These are phyloP conservation scores for Chlamydotis undulata DNA, from an alignment of 2,113 vertebrate genomes.

Conservation along the genomic window DNA sequence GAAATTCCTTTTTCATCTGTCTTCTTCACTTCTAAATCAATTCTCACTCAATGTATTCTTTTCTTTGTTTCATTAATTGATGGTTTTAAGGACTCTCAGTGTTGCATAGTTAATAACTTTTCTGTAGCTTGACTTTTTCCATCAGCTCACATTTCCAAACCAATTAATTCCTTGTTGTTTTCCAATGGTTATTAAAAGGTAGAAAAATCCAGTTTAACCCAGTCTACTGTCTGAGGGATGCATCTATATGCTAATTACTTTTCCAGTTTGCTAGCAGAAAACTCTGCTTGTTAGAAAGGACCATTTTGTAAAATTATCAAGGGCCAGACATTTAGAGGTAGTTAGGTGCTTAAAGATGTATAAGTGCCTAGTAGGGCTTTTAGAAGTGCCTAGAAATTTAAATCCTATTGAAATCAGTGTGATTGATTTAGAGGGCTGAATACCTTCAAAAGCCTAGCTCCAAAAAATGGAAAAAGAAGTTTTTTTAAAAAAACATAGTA, in stretches of 20 bases:
- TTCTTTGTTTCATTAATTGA: conserved; percentile 63
- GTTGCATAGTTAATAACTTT: conserved; percentile 68
- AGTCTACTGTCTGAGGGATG: conserved; percentile 57
- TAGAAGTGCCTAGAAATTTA: conserved; percentile 12
- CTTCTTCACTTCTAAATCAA: conserved; percentile 57
- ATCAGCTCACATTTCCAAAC: conserved; percentile 62
- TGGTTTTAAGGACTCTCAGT: conserved; percentile 52
- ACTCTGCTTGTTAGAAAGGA: conserved; percentile 52
- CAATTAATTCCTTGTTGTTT: conserved; percentile 70
- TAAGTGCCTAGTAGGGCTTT: conserved; percentile 4
- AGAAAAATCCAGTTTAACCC: conserved; percentile 69
- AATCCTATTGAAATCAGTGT: conserved; percentile 19
- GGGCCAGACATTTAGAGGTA: conserved; percentile 23
- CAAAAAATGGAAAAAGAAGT: not conserved
- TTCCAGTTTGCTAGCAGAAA: conserved; percentile 67
- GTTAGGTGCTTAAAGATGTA: conserved; percentile 37
- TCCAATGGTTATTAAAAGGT: conserved; percentile 63
- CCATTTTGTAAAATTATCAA: conserved; percentile 53
- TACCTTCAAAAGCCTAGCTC: not conserved
- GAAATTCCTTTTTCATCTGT: conserved; percentile 39
- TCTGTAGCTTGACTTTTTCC: conserved; percentile 63
- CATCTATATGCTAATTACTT: conserved; percentile 70
- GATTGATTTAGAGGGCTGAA: conserved; percentile 47
- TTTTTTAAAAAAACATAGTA: not conserved
- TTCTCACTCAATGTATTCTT: conserved; percentile 50